A percentile compares a stretch with the other conserved stretches of the same genome.
Conservation (phyloP, 2,113 vertebrate genomes). For the Cardinalis cardinalis region DNA sequence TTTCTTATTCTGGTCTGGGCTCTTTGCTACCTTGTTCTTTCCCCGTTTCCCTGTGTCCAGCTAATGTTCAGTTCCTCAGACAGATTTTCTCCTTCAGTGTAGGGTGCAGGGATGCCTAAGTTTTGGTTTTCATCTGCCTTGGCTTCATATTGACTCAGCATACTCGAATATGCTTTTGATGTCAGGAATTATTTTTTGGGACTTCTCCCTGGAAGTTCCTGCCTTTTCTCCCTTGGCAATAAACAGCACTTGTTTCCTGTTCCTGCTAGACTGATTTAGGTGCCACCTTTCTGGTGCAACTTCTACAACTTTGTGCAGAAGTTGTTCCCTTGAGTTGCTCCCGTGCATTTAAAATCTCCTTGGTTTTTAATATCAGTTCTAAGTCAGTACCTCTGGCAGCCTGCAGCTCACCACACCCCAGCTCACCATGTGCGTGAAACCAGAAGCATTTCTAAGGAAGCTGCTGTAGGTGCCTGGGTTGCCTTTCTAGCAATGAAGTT, state of each 20-base stretch:
- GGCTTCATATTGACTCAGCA: background rate
- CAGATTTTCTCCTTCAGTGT: background rate
- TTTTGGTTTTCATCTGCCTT: background rate
- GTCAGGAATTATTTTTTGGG: background rate
- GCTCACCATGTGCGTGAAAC: background rate
- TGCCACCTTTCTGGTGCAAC: background rate
- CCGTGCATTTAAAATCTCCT: background rate
- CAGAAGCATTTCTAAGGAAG: constrained; percentile 6
- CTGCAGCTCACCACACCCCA: background rate
- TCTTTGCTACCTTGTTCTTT: background rate
- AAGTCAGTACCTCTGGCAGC: background rate
- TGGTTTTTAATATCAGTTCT: background rate
- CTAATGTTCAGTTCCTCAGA: background rate
- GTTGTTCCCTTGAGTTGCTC: background rate
- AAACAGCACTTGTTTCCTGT: background rate
- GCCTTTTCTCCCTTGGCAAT: background rate
- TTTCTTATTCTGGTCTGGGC: background rate
- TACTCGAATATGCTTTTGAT: background rate
- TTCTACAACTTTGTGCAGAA: background rate
- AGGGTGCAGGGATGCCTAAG: background rate
- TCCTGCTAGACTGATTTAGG: background rate
- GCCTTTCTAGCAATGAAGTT: constrained; percentile 56
- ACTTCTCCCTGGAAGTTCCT: background rate
- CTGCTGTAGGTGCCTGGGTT: background rate
- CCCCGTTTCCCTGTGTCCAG: background rate